A percentile compares a stretch with the other conserved stretches of the same genome.
Conservation (phyloP, 1,140 invertebrate species). For the Leptoteleia sp. region DNA sequence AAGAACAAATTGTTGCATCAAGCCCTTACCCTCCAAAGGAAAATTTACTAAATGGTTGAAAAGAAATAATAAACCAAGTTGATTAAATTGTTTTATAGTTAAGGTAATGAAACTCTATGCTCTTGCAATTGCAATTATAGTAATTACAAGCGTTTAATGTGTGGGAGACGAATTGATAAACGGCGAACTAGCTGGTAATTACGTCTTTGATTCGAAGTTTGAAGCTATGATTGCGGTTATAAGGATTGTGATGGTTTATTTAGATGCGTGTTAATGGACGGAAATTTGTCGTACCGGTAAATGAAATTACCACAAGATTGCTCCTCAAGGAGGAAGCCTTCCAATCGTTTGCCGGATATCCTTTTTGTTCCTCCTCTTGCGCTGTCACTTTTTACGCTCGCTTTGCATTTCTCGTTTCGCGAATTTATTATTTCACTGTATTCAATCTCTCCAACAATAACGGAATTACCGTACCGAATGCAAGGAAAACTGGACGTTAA, state of each 20-base stretch:
- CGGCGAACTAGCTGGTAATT: slow-evolving; percentile 45
- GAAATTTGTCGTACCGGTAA: slow-evolving; percentile 79
- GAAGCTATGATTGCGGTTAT: slow-evolving; percentile 65
- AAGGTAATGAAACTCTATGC: too few relatives aligned
- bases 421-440: slow-evolving; percentile 34
- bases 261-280: slow-evolving; percentile 73
- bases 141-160: slow-evolving; percentile 33
- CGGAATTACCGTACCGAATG: too few relatives aligned
- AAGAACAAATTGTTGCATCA: too few relatives aligned
- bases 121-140: slow-evolving; percentile 33
- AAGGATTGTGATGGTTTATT: slow-evolving; percentile 69
- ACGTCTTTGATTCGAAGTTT: slow-evolving; percentile 58
- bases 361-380: slow-evolving; percentile 61
- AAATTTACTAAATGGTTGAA: too few relatives aligned
- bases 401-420: slow-evolving; percentile 29
- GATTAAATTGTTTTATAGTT: too few relatives aligned
- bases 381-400: slow-evolving; percentile 50
- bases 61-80: too few relatives aligned
- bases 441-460: slow-evolving; percentile 5
- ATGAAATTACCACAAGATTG: slow-evolving; percentile 81
- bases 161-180: slow-evolving; percentile 40
- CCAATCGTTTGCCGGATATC: slow-evolving; percentile 78
- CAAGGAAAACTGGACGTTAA: too few relatives aligned
- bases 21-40: too few relatives aligned
- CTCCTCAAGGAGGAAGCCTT: slow-evolving; percentile 80